Base-by-base conservation (phyloP, 2,888 invertebrate genomes). In the Xanthia icteritia region DNA sequence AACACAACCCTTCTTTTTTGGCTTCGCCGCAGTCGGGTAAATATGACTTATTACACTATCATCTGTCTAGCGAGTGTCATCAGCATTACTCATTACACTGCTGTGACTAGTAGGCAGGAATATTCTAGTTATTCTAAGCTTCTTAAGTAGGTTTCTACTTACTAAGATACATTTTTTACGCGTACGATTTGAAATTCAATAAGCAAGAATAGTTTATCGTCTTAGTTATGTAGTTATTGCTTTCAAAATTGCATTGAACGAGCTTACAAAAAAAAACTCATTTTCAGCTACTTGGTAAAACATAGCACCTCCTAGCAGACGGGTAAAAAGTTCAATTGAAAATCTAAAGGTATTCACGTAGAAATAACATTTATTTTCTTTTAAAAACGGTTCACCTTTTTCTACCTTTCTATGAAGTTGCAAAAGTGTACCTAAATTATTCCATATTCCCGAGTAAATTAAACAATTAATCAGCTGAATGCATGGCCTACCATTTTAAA, bases 381-480 rank as follows among this genome's bases (percentile, higher is more conserved):
- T 66, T 56, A 11, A 66, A 73, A 71, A 54, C 36, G 27, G 23
- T 61, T 36, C 20, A 70, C 58, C 61, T 60, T 77, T 76, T 64
- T 39, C 60, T 63, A 36, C 71, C 56, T 81, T 76, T 42, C 64
- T 68, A 76, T 65, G 64, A 82, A 73, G 73, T 76, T 71, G 76
- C 72, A 73, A 73, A 76, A 65, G 51, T 64, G 54, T 70, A 31
- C 31, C 31, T 31, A 87, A 86, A 56, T 84, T 76, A 88, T 88
- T 77, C 82, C 20, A 76, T 78, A 82, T 85, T 87, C 88, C 83
- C 82, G 88, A 90, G 92, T 92, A 92, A 92, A 94, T 94, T 92
- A 92, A 93, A 93, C 91, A 93, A 93, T 94, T 95, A 93, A 94
- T 94, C 94, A 94, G 89, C 90, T 87, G 91, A 93, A 94, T 93